Evolutionary conservation across 2,797 vertebrate genomes (phyloP).

Genomic region (Hemitrygon akajei): DNA sequence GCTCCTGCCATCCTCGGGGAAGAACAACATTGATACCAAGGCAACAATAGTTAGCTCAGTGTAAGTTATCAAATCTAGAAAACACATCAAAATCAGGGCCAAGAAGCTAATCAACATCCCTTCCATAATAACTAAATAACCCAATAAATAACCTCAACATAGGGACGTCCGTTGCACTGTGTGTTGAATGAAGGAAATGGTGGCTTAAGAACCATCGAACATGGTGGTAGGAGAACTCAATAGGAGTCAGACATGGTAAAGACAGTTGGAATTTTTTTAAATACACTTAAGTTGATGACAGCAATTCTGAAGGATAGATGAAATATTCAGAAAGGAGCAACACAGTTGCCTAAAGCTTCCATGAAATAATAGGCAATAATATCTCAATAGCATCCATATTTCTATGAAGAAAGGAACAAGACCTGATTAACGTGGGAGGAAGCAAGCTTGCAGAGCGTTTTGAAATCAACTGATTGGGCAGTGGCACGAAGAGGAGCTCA

Average conservation of each 20-base stretch:
- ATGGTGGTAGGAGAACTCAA: too few species aligned
- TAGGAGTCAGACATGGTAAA: background rate
- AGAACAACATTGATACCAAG: background rate
- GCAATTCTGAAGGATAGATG: background rate
- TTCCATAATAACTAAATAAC: background rate
- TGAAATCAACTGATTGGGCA: background rate
- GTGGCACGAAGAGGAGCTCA: background rate
- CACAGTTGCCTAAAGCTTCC: background rate
- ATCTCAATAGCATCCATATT: background rate
- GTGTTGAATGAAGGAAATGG: background rate
- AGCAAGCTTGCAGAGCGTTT: background rate
- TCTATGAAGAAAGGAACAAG: background rate
- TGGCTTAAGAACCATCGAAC: background rate
- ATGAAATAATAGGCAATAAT: background rate
- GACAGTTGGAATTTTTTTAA: background rate
- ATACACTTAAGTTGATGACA: background rate
- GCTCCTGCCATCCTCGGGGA: background rate
- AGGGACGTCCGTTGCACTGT: background rate
- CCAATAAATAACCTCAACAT: background rate
- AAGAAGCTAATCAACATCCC: background rate
- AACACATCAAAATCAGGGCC: background rate
- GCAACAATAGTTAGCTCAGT: background rate
- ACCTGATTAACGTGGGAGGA: background rate
- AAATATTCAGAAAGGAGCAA: background rate
- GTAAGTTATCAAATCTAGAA: background rate